These are phyloP conservation scores for Athene noctua DNA, from an alignment of 2,113 vertebrate genomes.

Conservation along the genomic window DNA sequence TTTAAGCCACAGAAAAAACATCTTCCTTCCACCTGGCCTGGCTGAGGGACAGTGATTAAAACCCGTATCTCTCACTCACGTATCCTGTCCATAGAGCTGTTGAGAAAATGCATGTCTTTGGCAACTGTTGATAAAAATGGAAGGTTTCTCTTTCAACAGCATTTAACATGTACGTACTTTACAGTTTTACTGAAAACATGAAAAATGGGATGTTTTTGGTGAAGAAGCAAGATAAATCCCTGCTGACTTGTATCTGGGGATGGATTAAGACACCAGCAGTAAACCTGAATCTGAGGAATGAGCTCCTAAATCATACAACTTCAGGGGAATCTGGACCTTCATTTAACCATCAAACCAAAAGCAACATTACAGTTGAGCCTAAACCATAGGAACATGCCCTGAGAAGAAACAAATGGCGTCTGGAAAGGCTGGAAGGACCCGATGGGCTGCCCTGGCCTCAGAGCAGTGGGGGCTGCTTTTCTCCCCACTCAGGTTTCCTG, in stretches of 20 bases:
- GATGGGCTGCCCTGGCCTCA: neutral
- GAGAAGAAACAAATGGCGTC: neutral
- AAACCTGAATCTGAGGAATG: neutral
- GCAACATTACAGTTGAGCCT: neutral
- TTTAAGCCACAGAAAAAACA: neutral
- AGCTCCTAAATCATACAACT: neutral
- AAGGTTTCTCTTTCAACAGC: neutral
- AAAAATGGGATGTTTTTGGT: neutral
- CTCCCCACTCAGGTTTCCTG: neutral
- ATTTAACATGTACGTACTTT: neutral
- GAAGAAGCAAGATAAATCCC: neutral
- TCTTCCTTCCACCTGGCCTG: neutral
- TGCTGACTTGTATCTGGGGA: neutral
- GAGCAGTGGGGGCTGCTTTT: neutral
- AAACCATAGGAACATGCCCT: neutral
- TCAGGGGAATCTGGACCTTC: accelerated
- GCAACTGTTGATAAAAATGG: neutral
- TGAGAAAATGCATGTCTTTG: neutral
- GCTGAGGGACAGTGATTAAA: neutral
- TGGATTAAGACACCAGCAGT: neutral
- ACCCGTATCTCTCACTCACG: accelerated
- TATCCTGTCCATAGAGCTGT: neutral
- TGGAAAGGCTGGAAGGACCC: neutral
- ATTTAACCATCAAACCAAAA: neutral
- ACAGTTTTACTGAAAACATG: neutral